Conservation (phyloP, 37 sponge, comb jelly and placozoan species). For the Axinella damicornis region DNA sequence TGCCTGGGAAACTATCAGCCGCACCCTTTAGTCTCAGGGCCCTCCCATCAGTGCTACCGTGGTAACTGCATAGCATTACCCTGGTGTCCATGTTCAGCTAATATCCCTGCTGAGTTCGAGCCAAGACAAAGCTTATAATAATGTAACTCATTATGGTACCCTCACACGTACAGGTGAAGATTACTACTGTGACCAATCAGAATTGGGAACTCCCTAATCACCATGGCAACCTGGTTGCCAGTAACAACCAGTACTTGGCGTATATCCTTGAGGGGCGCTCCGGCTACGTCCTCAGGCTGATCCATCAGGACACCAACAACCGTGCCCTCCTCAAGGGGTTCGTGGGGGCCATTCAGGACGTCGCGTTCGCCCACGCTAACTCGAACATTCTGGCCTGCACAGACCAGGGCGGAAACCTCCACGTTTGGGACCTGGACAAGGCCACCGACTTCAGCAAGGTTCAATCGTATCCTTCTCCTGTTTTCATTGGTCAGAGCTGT, state of each 20-base stretch:
- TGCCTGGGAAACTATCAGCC: too few relatives aligned
- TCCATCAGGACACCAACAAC: slow-evolving; percentile 62
- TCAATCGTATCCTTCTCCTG: slow-evolving; percentile 11
- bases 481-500: too few relatives aligned
- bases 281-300: slow-evolving; percentile 86
- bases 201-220: slow-evolving; percentile 53
- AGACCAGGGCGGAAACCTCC: slow-evolving; percentile 86
- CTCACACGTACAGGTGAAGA: slow-evolving; percentile 41
- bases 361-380: slow-evolving; percentile 72
- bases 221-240: slow-evolving; percentile 78
- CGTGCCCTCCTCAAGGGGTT: slow-evolving; percentile 82
- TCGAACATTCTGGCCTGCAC: slow-evolving; percentile 79
- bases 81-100: background rate
- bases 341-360: slow-evolving; percentile 72
- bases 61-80: background rate
- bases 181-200: slow-evolving; percentile 76
- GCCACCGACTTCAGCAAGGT: slow-evolving; percentile 34
- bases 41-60: background rate
- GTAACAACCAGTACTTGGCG: slow-evolving; percentile 69
- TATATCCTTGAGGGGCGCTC: slow-evolving; percentile 73
- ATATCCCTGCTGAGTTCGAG: background rate
- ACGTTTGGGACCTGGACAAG: slow-evolving; percentile 71
- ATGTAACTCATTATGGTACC: background rate
- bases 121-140: too few relatives aligned
- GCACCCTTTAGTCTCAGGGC: background rate